Percentiles rank a stretch among this genome's conserved stretches.
phyloP scores from a whole-genome alignment of 2,113 vertebrate genomes.

The Saguinus imperator region DNA sequence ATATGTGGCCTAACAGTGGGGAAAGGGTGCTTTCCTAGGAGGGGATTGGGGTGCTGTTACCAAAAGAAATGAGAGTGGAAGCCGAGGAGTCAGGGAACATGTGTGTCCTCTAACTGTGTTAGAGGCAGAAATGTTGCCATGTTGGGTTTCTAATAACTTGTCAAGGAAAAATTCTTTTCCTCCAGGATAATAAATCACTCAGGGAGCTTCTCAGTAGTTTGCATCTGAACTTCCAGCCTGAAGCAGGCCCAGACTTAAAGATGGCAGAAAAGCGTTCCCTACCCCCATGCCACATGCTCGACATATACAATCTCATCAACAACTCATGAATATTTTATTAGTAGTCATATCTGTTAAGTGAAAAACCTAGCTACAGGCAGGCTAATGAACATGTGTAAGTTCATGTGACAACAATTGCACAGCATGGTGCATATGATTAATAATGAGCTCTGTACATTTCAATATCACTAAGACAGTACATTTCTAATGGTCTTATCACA shows the following conservation, averaged over 20 bases:
- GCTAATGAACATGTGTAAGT: background rate
- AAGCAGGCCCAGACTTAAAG: background rate
- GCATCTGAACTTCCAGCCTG: background rate
- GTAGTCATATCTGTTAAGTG: conserved; percentile 12
- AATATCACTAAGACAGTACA: background rate
- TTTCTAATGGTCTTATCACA: background rate
- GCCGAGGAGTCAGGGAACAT: background rate
- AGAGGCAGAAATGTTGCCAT: background rate
- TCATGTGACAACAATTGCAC: background rate
- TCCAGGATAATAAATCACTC: background rate
- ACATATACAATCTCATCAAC: background rate
- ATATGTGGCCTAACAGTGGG: background rate
- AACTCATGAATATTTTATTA: background rate
- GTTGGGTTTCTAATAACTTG: background rate
- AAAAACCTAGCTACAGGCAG: background rate
- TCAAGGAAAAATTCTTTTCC: background rate
- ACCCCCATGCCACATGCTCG: background rate
- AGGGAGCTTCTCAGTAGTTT: background rate
- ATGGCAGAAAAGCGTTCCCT: background rate
- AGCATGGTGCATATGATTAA: background rate
- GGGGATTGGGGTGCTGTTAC: background rate
- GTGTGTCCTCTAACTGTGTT: background rate
- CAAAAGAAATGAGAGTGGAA: background rate
- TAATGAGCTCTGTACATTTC: background rate
- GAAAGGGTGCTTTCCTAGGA: background rate